Evolutionary conservation across 2,888 invertebrate species (phyloP).

Genomic region (Notodonta dromedarius): DNA sequence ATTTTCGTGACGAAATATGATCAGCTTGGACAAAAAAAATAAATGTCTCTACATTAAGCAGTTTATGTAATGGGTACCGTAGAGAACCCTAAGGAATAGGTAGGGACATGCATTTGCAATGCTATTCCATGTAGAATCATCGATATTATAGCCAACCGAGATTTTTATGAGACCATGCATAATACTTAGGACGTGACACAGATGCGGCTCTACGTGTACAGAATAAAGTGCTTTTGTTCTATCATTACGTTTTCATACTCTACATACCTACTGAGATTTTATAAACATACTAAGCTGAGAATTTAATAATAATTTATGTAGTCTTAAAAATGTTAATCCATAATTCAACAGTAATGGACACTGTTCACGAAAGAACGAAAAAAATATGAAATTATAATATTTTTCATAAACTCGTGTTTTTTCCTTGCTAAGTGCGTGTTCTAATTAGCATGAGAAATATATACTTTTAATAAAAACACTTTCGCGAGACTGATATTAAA

Average conservation of each 20-base stretch:
- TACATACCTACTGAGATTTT: background rate
- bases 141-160: conserved; percentile 26
- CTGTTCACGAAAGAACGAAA: too few species aligned
- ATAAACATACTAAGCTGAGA: background rate
- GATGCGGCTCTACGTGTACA: conserved; percentile 16
- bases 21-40: background rate
- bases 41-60: background rate
- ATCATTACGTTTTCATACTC: background rate
- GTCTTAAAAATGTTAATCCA: conserved; percentile 8
- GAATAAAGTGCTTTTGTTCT: background rate
- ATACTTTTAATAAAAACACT: conserved; percentile 20
- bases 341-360: conserved; percentile 22
- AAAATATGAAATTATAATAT: conserved; percentile 13
- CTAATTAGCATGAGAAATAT: conserved; percentile 19
- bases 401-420: conserved; percentile 13
- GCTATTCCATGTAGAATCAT: conserved; percentile 11
- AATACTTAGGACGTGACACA: conserved; percentile 39
- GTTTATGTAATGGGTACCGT: too few species aligned
- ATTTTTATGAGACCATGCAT: conserved; percentile 52
- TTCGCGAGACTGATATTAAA: background rate
- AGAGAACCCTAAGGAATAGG: background rate
- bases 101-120: background rate
- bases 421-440: conserved; percentile 14
- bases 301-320: conserved; percentile 32
- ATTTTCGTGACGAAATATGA: background rate